A percentile compares a stretch with the other conserved stretches of the same genome.
Conservation (phyloP, 35 echinoderm and acorn worm species). For the Holothuria glaberrima region DNA sequence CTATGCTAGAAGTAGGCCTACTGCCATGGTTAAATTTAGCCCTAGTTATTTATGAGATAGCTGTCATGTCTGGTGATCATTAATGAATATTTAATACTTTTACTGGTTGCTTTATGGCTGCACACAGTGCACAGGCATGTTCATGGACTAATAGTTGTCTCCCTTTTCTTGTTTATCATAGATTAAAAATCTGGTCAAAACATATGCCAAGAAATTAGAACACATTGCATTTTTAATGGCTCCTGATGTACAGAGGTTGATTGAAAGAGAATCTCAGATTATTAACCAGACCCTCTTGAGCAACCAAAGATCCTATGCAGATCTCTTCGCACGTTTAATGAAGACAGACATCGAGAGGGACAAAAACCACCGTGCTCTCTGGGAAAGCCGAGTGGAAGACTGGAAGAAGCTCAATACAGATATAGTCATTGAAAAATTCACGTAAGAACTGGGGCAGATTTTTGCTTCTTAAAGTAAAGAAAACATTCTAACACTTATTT, state of each 20-base stretch:
- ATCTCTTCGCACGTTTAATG: conserved; percentile 82
- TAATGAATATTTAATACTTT: background rate
- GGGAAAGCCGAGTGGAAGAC: conserved; percentile 82
- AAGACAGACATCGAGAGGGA: conserved; percentile 97
- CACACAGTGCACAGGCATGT: too few relatives aligned
- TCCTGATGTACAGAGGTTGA: conserved; percentile 89
- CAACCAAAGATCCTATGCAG: conserved; percentile 86
- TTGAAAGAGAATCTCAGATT: conserved; percentile 87
- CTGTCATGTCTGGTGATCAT: too few relatives aligned
- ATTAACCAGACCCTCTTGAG: conserved; percentile 92
- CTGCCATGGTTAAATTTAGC: too few relatives aligned
- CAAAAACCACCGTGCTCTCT: conserved; percentile 79
- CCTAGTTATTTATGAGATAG: too few relatives aligned
- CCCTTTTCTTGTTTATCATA: conserved; percentile 10
- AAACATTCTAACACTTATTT: too few relatives aligned
- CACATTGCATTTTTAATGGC: conserved; percentile 88
- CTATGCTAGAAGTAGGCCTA: too few relatives aligned
- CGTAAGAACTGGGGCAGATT: conserved; percentile 43
- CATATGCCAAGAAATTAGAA: conserved; percentile 91
- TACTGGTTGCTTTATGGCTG: too few relatives aligned
- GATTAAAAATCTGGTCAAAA: conserved; percentile 78
- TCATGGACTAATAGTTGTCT: too few relatives aligned
- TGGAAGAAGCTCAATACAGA: conserved; percentile 92
- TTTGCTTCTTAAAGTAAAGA: too few relatives aligned
- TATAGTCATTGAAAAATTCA: conserved; percentile 80